A percentile compares a stretch with the other conserved stretches of the same genome.
Conservation (phyloP, 2,113 vertebrate genomes). For the Psophia crepitans region DNA sequence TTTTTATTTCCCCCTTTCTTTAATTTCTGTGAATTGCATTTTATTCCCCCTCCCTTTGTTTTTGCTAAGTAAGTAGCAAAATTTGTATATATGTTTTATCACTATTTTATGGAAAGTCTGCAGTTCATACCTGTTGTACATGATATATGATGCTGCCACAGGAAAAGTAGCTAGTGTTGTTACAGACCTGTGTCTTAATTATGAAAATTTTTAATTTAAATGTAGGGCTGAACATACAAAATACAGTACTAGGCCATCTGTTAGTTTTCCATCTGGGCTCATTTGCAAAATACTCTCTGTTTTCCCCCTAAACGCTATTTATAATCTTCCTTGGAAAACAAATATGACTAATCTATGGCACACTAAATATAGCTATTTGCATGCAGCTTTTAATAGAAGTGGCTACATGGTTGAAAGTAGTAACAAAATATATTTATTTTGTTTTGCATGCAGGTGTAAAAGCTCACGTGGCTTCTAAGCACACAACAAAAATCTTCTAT, state of each 20-base stretch:
- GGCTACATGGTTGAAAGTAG: constrained; percentile 63
- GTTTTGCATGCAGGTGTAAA: constrained; percentile 58
- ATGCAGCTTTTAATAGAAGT: constrained; percentile 74
- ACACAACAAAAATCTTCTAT: no score
- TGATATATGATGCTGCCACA: constrained; percentile 57
- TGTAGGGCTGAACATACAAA: constrained; percentile 77
- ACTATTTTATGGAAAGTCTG: constrained; percentile 60
- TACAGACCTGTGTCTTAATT: constrained; percentile 77
- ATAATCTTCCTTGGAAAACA: constrained; percentile 79
- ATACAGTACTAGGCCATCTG: constrained; percentile 79
- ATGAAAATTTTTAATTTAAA: constrained; percentile 84
- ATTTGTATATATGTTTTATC: constrained; percentile 61
- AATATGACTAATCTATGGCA: constrained; percentile 74
- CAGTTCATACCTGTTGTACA: constrained; percentile 61
- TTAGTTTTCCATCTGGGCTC: constrained; percentile 80
- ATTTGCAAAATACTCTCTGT: constrained; percentile 81
- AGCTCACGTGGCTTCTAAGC: background rate
- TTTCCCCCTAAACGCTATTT: constrained; percentile 72
- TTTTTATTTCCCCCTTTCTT: constrained; percentile 23
- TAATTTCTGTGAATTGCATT: constrained; percentile 35
- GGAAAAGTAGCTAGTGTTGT: constrained; percentile 73
- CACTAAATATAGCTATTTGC: constrained; percentile 74
- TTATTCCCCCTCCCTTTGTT: constrained; percentile 47
- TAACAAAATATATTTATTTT: constrained; percentile 63
- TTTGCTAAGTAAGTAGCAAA: constrained; percentile 38